phyloP scores from a whole-genome alignment of 2,113 vertebrate species.

The Calyptomena viridis region DNA sequence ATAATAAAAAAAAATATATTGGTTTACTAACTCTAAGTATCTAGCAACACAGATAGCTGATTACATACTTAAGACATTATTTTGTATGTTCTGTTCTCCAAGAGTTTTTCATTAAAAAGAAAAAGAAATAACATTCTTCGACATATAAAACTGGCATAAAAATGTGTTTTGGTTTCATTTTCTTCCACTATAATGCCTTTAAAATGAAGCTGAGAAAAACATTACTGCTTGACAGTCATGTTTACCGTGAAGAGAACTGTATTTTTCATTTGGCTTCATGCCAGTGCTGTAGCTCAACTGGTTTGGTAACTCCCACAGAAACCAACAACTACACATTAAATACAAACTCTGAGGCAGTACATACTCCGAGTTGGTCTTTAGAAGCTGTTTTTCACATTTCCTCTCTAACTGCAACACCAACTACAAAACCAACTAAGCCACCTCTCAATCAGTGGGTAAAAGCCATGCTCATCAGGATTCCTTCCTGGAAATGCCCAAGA shows the following conservation, averaged over 20 bases:
- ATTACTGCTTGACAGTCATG: constrained; percentile 59
- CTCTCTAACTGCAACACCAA: neutral
- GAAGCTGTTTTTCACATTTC: constrained; percentile 1
- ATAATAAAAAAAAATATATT: neutral
- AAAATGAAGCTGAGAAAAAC: constrained; percentile 64
- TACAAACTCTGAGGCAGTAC: constrained; percentile 10
- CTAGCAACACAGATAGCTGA: neutral
- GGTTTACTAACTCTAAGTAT: constrained; percentile 12
- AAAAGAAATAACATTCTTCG: neutral
- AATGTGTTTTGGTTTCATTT: constrained; percentile 57
- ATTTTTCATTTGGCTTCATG: constrained; percentile 54
- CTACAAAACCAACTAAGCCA: neutral
- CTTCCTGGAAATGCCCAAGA: fast-evolving
- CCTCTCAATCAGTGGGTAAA: neutral
- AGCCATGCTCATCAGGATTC: neutral
- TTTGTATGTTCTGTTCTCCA: neutral
- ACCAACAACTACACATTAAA: constrained; percentile 49
- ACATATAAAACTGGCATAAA: constrained; percentile 41
- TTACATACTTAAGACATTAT: neutral
- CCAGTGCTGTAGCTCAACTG: constrained; percentile 52
- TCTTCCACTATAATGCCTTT: constrained; percentile 49
- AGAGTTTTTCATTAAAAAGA: constrained; percentile 14
- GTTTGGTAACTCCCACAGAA: constrained; percentile 65
- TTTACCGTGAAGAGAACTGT: constrained; percentile 63
- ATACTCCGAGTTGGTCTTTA: fast-evolving